Base-by-base conservation (phyloP, 2,113 vertebrate genomes). In the Pipra filicauda region DNA sequence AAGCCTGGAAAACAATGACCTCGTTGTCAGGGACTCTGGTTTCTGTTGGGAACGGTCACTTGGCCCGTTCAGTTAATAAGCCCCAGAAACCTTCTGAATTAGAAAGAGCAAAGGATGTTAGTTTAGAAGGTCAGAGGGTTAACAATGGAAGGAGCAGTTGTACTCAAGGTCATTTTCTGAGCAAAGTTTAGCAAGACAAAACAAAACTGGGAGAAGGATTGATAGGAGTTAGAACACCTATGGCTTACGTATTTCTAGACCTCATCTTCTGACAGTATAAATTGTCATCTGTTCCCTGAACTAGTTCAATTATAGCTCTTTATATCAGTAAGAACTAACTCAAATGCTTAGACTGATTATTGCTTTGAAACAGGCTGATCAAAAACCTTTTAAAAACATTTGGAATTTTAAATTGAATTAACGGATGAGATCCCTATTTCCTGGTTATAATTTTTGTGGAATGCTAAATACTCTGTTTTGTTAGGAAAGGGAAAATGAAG, bases 51-150 rank as follows among this genome's bases (percentile, higher is more conserved):
- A 96, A 96, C 26, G 41, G 93, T 92, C 92, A 92, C 92, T 97
- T 91, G 88, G 91, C 80, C 90, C 84, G 83, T 75, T 92, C 79
- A 85, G 76, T 96, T 97, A 97, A 97, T 97, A 97, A 95, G 95
- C 70, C 95, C 86, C 96, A 97, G 96, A 95, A 96, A 92, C 49
- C 61, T 95, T 93, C 70, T 75, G 83, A 96, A 93, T 96, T 93
- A 94, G 88, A 93, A 94, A 72, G 93, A 96, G 91, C 92, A 93
- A 92, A 93, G 73, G 96, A 96, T 96, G 93, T 96, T 96, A 95
- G 96, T 92, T 96, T 94, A 96, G 95, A 93, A 94, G 96, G 96
- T 97, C 96, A 96, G 72, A 91, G 83, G 96, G 95, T 97, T 96
- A 97, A 91, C 86, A 91, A 62, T 11, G 95, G 93, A 96, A 91